phyloP scores from a whole-genome alignment of 1,140 invertebrate species.

The Littorina saxatilis region DNA sequence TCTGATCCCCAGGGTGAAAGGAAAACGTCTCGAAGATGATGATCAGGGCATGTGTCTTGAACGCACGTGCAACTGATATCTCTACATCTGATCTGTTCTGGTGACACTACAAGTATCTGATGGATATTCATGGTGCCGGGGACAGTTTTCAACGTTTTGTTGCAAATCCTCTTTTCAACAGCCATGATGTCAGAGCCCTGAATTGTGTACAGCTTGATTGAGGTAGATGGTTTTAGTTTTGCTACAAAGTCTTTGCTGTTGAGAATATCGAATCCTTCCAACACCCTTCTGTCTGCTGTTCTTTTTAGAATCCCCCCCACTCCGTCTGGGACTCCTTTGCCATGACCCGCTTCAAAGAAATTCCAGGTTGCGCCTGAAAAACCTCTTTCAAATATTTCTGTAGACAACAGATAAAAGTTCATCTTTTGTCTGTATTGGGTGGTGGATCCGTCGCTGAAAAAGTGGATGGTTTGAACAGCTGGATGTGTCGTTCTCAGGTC shows the following conservation, averaged over 20 bases:
- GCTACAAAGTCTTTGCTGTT: too few relatives aligned
- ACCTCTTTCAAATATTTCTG: conserved; percentile 10
- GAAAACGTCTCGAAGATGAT: not conserved
- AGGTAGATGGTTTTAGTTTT: too few relatives aligned
- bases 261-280: too few relatives aligned
- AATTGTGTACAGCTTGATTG: too few relatives aligned
- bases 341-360: conserved; percentile 75
- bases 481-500: not conserved
- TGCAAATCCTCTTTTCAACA: not conserved
- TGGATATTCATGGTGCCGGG: conserved; percentile 46
- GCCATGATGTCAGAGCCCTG: conserved; percentile 23
- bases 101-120: conserved; percentile 35
- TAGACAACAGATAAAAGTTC: conserved; percentile 50
- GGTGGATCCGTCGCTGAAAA: not conserved
- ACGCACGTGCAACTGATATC: conserved; percentile 42
- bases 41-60: not conserved
- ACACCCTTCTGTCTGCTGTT: too few relatives aligned
- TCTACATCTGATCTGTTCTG: conserved; percentile 22
- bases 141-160: conserved; percentile 28
- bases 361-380: conserved; percentile 68
- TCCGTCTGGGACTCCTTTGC: conserved; percentile 76
- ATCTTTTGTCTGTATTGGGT: conserved; percentile 50
- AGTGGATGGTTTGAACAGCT: not conserved
- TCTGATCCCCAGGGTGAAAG: not conserved
- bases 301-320: conserved; percentile 58